phyloP scores from a whole-genome alignment of 2,888 invertebrate genomes.

The Drosophila subquinaria region DNA sequence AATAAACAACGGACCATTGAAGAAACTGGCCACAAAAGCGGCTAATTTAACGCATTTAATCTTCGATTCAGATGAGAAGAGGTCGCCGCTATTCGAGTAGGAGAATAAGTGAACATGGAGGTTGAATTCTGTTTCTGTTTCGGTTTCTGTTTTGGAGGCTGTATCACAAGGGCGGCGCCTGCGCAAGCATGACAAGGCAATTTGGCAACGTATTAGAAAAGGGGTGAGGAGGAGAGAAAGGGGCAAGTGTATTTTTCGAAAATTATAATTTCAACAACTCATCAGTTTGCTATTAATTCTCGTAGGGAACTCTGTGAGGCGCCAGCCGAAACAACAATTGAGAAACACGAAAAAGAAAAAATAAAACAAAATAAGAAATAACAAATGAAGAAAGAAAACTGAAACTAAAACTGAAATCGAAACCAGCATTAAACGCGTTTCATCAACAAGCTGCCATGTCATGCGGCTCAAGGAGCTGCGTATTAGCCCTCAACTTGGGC shows the following conservation, averaged over 20 bases:
- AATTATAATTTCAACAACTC: slow-evolving; percentile 81
- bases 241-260: slow-evolving; percentile 21
- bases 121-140: slow-evolving; percentile 14
- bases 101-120: slow-evolving; percentile 19
- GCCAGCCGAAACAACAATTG: slow-evolving; percentile 43
- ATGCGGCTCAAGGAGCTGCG: slow-evolving; percentile 50
- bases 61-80: slow-evolving; percentile 38
- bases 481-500: slow-evolving; percentile 21
- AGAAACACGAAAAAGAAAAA: not conserved
- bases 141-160: slow-evolving; percentile 16
- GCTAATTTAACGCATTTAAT: slow-evolving; percentile 82
- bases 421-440: slow-evolving; percentile 36
- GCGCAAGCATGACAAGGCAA: slow-evolving; percentile 63
- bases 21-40: slow-evolving; percentile 68
- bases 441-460: slow-evolving; percentile 48
- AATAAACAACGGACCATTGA: slow-evolving; percentile 21
- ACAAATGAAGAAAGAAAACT: slow-evolving; percentile 5
- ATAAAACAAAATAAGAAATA: not conserved
- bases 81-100: slow-evolving; percentile 28
- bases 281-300: slow-evolving; percentile 80
- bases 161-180: slow-evolving; percentile 53
- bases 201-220: slow-evolving; percentile 1
- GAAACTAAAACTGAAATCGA: slow-evolving; percentile 51
- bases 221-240: not conserved
- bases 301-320: slow-evolving; percentile 50